Percentiles rank a stretch among this genome's conserved stretches.
phyloP scores from a whole-genome alignment of 2,888 invertebrate genomes.

The Syrista parreyssii region DNA sequence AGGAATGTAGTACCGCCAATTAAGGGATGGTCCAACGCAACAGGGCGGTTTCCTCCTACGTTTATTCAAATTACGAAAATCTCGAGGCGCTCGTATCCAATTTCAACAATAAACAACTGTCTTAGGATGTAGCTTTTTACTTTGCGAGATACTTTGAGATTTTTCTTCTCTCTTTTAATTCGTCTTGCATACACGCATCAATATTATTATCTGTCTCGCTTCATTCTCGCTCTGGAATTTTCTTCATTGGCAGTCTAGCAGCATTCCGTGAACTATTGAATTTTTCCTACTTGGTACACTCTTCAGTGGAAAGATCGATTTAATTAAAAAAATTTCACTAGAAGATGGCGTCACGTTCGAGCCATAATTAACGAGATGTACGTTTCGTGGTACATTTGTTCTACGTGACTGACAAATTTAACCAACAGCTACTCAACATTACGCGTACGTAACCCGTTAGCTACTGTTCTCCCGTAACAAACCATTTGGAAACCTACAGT shows the following conservation, averaged over 20 bases:
- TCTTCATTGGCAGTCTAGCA: no score
- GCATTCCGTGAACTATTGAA: no score
- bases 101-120: background rate
- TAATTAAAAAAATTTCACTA: background rate
- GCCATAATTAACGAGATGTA: background rate
- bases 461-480: no score
- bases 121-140: background rate
- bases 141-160: no score
- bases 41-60: slow-evolving; percentile 1
- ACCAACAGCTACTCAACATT: no score
- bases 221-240: no score
- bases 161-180: slow-evolving; percentile 7
- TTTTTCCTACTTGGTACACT: no score
- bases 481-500: no score
- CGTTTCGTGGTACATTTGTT: background rate
- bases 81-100: background rate
- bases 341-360: background rate
- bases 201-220: no score
- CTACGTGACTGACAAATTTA: no score
- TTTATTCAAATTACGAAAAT: background rate
- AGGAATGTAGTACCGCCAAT: background rate
- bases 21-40: slow-evolving; percentile 1
- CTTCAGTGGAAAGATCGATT: background rate
- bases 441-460: no score
- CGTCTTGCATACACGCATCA: background rate